phyloP scores from a whole-genome alignment of 2,888 invertebrate species.

The Rosalia funebris region DNA sequence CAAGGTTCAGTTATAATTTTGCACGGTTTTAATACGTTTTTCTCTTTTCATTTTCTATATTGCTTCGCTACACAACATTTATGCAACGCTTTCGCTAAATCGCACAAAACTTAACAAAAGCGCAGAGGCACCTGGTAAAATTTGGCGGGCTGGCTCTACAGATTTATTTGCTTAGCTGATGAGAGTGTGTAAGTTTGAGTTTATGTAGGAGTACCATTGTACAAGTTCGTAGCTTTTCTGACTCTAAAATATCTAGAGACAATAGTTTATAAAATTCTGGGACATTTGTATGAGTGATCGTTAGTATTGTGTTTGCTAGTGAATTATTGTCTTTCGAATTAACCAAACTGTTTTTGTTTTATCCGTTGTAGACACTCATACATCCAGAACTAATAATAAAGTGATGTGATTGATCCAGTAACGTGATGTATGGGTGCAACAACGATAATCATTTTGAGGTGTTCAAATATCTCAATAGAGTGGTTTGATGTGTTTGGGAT shows the following conservation, averaged over 20 bases:
- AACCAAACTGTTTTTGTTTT: no score
- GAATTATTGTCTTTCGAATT: no score
- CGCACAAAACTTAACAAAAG: conserved; percentile 46
- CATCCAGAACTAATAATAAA: no score
- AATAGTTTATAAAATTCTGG: no score
- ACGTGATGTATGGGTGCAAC: no score
- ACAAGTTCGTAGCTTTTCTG: conserved; percentile 2
- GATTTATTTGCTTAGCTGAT: conserved; percentile 61
- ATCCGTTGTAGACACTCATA: no score
- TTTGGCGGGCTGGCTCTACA: conserved; percentile 62
- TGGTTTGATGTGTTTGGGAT: conserved; percentile 11
- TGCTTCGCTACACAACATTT: conserved; percentile 56
- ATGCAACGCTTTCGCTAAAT: conserved; percentile 58
- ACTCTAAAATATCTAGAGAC: background rate
- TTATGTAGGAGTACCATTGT: conserved; percentile 28
- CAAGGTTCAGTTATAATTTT: conserved; percentile 57
- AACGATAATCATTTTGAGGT: no score
- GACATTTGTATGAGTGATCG: no score
- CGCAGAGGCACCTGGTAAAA: conserved; percentile 62
- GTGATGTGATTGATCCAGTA: no score
- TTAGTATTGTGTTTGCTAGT: no score
- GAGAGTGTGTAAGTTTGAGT: conserved; percentile 48
- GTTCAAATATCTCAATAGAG: background rate
- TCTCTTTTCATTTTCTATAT: conserved; percentile 51
- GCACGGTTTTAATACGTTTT: conserved; percentile 53